Percentiles rank a stretch among this genome's conserved stretches.
These are phyloP conservation scores for Gymnothorax javanicus DNA, from an alignment of 2,797 vertebrate species.

Conservation along the genomic window DNA sequence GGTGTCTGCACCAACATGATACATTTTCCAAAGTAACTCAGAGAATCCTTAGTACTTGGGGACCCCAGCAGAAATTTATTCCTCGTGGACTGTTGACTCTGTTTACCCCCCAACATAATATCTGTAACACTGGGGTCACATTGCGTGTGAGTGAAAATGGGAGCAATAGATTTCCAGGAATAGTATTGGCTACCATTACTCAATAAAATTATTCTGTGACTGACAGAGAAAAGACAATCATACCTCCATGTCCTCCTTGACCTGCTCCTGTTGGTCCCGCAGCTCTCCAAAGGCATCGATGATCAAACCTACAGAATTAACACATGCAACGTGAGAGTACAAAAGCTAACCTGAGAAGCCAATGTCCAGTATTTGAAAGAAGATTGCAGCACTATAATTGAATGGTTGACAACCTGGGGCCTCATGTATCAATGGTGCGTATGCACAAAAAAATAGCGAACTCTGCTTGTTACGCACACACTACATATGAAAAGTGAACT, in stretches of 20 bases:
- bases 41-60: too few relatives aligned
- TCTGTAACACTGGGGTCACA: too few relatives aligned
- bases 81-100: too few relatives aligned
- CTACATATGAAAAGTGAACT: too few relatives aligned
- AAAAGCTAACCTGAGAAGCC: not conserved
- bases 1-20: too few relatives aligned
- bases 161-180: not conserved
- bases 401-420: not conserved
- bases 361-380: not conserved
- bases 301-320: conserved; percentile 80
- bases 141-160: not conserved
- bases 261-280: conserved; percentile 94
- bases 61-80: too few relatives aligned
- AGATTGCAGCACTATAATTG: not conserved
- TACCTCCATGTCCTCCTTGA: conserved; percentile 97
- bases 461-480: too few relatives aligned
- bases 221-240: conserved; percentile 2
- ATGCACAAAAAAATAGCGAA: too few relatives aligned
- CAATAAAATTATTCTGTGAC: not conserved
- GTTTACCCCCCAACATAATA: too few relatives aligned
- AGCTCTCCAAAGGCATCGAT: conserved; percentile 95
- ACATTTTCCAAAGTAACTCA: too few relatives aligned
- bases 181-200: conserved; percentile 20
- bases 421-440: too few relatives aligned
- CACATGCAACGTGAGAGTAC: too few relatives aligned